Percentiles rank a stretch among this genome's conserved stretches.
Conservation (phyloP, 2,797 vertebrate genomes). For the Hypotaenidia okinawae region DNA sequence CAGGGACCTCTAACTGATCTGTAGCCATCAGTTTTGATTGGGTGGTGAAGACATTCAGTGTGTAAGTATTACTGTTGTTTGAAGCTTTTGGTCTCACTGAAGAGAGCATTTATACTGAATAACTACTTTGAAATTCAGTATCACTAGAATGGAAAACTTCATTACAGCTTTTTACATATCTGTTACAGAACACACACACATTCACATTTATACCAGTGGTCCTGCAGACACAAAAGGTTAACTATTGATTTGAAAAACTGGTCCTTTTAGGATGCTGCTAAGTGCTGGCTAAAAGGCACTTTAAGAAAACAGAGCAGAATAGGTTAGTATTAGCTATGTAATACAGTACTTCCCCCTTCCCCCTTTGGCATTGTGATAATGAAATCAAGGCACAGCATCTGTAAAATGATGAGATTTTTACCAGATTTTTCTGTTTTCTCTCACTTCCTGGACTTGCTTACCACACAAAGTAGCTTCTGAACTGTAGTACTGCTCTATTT, state of each 20-base stretch:
- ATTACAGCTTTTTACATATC: rapidly evolving
- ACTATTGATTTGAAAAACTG: not conserved
- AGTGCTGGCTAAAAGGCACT: not conserved
- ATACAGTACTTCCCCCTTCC: not conserved
- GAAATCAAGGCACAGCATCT: not conserved
- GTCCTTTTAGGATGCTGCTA: not conserved
- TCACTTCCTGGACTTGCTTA: constrained; percentile 20
- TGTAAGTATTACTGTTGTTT: not conserved
- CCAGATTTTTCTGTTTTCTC: constrained; percentile 17
- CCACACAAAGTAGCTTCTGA: not conserved
- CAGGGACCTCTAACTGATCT: not conserved
- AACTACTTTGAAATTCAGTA: not conserved
- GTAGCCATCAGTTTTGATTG: not conserved
- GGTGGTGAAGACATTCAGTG: not conserved
- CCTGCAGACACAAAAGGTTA: not conserved
- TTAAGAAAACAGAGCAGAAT: not conserved
- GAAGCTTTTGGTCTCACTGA: not conserved
- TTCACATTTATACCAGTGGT: not conserved
- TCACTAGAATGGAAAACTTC: not conserved
- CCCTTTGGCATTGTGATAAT: not conserved
- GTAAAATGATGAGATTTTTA: not conserved
- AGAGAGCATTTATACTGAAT: not conserved
- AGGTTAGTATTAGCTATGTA: not conserved
- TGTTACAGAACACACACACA: too few species aligned
- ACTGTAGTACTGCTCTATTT: not conserved